These are phyloP conservation scores for Nyctereutes procyonoides DNA, from an alignment of 2,113 vertebrate species.

Conservation along the genomic window DNA sequence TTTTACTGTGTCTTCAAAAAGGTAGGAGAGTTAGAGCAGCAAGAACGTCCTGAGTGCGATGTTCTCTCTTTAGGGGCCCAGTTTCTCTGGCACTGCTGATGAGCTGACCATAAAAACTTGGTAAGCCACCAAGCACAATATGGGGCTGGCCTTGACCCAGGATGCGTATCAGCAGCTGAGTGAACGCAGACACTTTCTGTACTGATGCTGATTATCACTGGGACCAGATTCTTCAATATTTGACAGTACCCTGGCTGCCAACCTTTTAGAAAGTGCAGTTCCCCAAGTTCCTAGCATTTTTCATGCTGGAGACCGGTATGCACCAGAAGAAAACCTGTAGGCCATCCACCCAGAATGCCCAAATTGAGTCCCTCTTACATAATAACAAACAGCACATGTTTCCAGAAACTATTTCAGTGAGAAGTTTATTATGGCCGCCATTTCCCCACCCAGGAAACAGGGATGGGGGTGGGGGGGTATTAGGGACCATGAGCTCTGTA, in stretches of 20 bases:
- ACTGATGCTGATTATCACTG: constrained; percentile 99
- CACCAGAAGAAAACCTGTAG: constrained; percentile 97
- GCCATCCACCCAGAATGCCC: constrained; percentile 93
- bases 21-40: constrained; percentile 89
- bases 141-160: constrained; percentile 95
- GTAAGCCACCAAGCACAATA: constrained; percentile 99
- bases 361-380: constrained; percentile 94
- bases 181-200: constrained; percentile 95
- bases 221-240: constrained; percentile 98
- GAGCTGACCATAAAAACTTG: constrained; percentile 95
- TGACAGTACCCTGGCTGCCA: constrained; percentile 96
- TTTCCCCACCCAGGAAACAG: constrained; percentile 96
- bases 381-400: constrained; percentile 94
- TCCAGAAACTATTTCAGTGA: constrained; percentile 93
- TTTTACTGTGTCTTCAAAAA: constrained; percentile 93
- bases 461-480: constrained; percentile 99
- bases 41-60: constrained; percentile 94
- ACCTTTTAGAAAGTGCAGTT: constrained; percentile 96
- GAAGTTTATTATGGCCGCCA: constrained; percentile 89
- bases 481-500: constrained; percentile 98
- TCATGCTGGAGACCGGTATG: constrained; percentile 98
- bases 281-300: constrained; percentile 95
- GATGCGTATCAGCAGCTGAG: constrained; percentile 94
- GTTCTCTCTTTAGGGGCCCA: constrained; percentile 94
- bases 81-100: constrained; percentile 92